Conservation (phyloP, 1,140 invertebrate species). For the Wiebesia pumilae region DNA sequence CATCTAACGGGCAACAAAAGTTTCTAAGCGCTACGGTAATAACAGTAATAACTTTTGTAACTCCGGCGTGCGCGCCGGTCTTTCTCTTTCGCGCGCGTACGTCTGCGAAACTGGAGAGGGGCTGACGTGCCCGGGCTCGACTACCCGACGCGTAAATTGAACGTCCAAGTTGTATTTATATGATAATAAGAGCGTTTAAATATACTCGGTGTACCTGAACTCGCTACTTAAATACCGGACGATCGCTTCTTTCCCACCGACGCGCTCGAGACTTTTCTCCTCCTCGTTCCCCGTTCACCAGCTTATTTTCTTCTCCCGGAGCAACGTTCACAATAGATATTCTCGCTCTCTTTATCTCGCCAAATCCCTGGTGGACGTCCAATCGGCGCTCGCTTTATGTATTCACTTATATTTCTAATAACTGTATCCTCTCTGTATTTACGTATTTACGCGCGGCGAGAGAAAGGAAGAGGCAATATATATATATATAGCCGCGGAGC, state of each 20-base stretch:
- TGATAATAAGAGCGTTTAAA: slow-evolving; percentile 76
- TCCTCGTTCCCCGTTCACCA: not conserved
- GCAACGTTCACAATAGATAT: slow-evolving; percentile 8
- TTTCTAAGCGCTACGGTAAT: slow-evolving; percentile 75
- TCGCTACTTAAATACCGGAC: slow-evolving; percentile 74
- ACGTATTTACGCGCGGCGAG: slow-evolving; percentile 60
- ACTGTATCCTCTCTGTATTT: slow-evolving; percentile 59
- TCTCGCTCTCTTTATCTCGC: slow-evolving; percentile 21
- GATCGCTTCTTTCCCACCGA: slow-evolving; percentile 58
- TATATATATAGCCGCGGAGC: too few relatives aligned
- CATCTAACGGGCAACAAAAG: slow-evolving; percentile 71
- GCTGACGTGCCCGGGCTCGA: slow-evolving; percentile 26
- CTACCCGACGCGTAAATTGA: slow-evolving; percentile 72
- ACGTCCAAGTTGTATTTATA: slow-evolving; percentile 76
- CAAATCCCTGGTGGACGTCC: slow-evolving; percentile 39
- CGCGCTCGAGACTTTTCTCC: slow-evolving; percentile 32
- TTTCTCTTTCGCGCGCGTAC: not conserved
- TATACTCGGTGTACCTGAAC: slow-evolving; percentile 73
- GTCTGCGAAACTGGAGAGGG: not conserved
- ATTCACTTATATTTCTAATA: slow-evolving; percentile 60
- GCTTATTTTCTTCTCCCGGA: not conserved
- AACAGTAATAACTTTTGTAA: slow-evolving; percentile 76
- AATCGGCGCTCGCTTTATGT: slow-evolving; percentile 27
- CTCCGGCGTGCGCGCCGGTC: slow-evolving; percentile 64
- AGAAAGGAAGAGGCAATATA: slow-evolving; percentile 6